phyloP scores from a whole-genome alignment of 1,140 invertebrate species.

The Babylonia areolata region DNA sequence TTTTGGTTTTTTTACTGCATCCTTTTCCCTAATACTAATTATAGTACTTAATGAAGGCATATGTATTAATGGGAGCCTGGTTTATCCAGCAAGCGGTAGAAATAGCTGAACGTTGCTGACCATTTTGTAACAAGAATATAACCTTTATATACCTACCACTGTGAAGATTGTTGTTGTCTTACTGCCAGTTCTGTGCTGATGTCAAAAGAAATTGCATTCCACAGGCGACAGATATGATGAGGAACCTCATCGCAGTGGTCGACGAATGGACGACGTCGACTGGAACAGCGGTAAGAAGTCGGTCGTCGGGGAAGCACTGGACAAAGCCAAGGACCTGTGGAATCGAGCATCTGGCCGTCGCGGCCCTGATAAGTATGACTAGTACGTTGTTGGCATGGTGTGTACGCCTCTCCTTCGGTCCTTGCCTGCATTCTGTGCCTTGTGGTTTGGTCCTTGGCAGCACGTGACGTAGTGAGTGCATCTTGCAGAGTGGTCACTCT shows the following conservation, averaged over 20 bases:
- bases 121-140: too few relatives aligned
- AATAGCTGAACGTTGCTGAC: too few relatives aligned
- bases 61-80: too few relatives aligned
- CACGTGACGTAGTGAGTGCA: not conserved
- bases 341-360: conserved; percentile 63
- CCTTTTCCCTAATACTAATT: too few relatives aligned
- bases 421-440: not conserved
- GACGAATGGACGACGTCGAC: conserved; percentile 74
- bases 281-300: conserved; percentile 74
- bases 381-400: conserved; percentile 42
- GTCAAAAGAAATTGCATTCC: not conserved
- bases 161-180: too few relatives aligned
- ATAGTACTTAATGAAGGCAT: too few relatives aligned
- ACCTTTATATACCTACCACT: too few relatives aligned
- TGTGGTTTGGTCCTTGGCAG: not conserved
- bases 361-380: conserved; percentile 61
- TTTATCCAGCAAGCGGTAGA: too few relatives aligned
- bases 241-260: conserved; percentile 50
- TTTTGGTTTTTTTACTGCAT: too few relatives aligned
- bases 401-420: not conserved
- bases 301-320: conserved; percentile 73
- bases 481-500: too few relatives aligned
- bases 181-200: too few relatives aligned
- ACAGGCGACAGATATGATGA: conserved; percentile 74
- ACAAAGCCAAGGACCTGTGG: conserved; percentile 74